Evolutionary conservation across 2,888 invertebrate species (phyloP).

Genomic region (Bombyx huttoni): DNA sequence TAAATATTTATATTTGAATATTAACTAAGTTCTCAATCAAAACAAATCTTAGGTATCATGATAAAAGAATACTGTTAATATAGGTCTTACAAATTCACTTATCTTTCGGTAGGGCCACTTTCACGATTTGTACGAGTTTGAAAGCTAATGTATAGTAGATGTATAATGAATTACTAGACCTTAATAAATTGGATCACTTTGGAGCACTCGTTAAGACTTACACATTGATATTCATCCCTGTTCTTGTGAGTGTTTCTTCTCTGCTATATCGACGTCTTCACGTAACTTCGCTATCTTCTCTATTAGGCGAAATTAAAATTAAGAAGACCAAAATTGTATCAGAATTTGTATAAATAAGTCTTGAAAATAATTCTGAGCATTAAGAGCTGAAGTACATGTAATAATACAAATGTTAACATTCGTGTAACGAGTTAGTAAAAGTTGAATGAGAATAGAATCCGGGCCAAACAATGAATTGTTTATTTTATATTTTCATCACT

Average conservation of each 20-base stretch:
- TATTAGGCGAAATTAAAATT: constrained; percentile 50
- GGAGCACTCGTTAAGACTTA: constrained; percentile 70
- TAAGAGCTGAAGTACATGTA: neutral
- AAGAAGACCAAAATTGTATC: constrained; percentile 40
- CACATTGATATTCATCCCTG: constrained; percentile 66
- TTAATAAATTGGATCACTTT: constrained; percentile 63
- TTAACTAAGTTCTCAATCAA: neutral
- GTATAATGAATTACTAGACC: constrained; percentile 66
- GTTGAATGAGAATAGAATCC: neutral
- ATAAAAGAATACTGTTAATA: no score
- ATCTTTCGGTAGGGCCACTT: constrained; percentile 22
- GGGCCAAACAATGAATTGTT: no score
- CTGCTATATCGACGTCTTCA: constrained; percentile 53
- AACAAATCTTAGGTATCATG: no score
- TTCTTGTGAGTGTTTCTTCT: constrained; percentile 56
- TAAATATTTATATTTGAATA: constrained; percentile 1
- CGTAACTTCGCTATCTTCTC: constrained; percentile 46
- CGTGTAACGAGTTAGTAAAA: neutral
- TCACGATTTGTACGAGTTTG: constrained; percentile 34
- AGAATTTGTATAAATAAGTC: neutral
- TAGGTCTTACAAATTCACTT: neutral
- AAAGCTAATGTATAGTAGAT: constrained; percentile 42
- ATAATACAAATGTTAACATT: neutral
- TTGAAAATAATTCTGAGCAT: neutral
- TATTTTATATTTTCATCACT: no score